Evolutionary conservation across 2,113 vertebrate species (phyloP), one percentile per base, ranked within the genome.

Genomic region (Mugil cephalus): DNA sequence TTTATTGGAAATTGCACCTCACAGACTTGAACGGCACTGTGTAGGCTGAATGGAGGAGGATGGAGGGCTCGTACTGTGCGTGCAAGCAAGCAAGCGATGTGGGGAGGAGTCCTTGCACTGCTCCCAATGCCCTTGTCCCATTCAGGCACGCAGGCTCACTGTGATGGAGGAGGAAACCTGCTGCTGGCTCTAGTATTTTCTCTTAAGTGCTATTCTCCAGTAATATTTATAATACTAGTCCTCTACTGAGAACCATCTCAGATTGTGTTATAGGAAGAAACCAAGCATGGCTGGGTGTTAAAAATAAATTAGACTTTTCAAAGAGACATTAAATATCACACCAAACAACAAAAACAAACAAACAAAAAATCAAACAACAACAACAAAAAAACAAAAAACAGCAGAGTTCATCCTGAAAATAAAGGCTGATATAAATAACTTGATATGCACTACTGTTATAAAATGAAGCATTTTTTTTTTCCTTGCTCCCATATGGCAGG

Each of bases 121-220:
- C 63, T 50, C 45, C 53, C 51, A 46, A 64, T 74, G 89, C 43
- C 88, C 87, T 91, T 93, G 88, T 79, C 83, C 86, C 47, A 69
- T 14, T 68, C 79, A 68, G 38, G 39, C 43, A 69, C 47, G 74
- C 50, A 42, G 66, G 36, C 77, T 87, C 52, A 64, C 12, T 56
- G 81, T 86, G 79, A 79, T 69, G 70, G 61, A 71, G 68, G 61
- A 60, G 47, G 51, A 84, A 85, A 83, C 80, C 68, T 70, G 52
- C 55, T 59, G 42, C 7, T 56, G 17, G 43, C 17, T 69, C 38
- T 45, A 17, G 12, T 1, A 9, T 50, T 34, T 51, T 30, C 35
- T 45, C 45, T 48, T 13, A 6, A 11, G 18, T n/a, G n/a, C n/a
- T 30, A 30, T 30, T 30, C n/a, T 30, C 19, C 24, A 30, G 24